Conservation (phyloP, 2,888 invertebrate species). For the Trachelus troglodyta region DNA sequence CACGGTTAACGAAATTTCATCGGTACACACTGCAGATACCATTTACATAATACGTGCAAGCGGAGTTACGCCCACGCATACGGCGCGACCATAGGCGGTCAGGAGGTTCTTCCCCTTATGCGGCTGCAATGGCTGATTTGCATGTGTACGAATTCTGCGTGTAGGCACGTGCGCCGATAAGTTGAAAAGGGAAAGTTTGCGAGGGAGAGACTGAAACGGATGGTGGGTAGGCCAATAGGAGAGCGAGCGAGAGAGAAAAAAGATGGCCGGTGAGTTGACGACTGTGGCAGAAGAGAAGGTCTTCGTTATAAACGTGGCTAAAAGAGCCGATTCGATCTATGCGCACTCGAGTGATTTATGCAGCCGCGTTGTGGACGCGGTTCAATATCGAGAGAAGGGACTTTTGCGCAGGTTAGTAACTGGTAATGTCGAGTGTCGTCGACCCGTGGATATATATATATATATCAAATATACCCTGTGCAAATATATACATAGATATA, state of each 20-base stretch:
- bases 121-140: background rate
- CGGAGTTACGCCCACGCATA: background rate
- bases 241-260: background rate
- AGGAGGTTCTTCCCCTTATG: background rate
- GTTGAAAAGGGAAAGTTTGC: constrained; percentile 39
- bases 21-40: background rate
- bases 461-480: background rate
- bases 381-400: background rate
- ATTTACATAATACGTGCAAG: background rate
- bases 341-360: background rate
- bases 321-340: background rate
- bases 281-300: background rate
- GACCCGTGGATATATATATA: background rate
- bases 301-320: background rate
- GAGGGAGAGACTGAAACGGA: background rate
- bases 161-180: constrained; percentile 21
- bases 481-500: no score
- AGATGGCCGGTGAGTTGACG: background rate
- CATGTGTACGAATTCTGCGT: constrained; percentile 21
- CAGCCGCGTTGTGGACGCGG: background rate
- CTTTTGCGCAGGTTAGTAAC: background rate
- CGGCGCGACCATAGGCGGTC: background rate
- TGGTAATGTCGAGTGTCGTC: background rate
- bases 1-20: background rate
- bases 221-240: background rate